Base-by-base conservation (phyloP, 2,797 vertebrate genomes). In the Channallabes apus region DNA sequence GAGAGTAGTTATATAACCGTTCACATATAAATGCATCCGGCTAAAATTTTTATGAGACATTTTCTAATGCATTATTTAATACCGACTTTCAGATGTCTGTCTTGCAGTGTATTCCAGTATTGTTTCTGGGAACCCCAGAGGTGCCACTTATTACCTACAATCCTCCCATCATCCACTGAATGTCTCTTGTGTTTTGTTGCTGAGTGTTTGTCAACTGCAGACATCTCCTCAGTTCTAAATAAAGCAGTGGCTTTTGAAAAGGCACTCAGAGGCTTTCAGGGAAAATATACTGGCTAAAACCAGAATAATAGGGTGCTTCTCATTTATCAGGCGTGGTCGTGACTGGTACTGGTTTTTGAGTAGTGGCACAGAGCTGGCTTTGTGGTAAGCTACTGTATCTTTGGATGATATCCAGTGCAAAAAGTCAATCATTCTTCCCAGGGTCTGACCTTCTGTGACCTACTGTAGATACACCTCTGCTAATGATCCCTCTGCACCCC, bases 321-420 rank as follows among this genome's bases (percentile, higher is more conserved):
- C 32, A 86, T 91, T 64, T 92, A 88, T 89, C 76, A 87, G 89
- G 90, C 91, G 91, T 90, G 89, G 92, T 86, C 92, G 93, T 91
- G 92, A 91, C 93, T 96, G 95, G 94, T 92, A 96, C 95, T 91
- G 91, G 85, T 84, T 89, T 90, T 90, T 90, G 84, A 91, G 91
- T 89, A 93, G 67, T 56, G 84, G 92, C 91, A 96, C 93, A 96
- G 91, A 90, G 77, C 62, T 46, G 54, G 82, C 92, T 93, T 95
- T 96, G 93, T 95, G 71, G 35, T 29, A 32, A 75, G 22, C 32
- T 73, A 82, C 41, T 77, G 75, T 72, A 85, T 82, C 77, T n/a
- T 35, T 80, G 78, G 71, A 67, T 35, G 17, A 87, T 17, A 65
- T 68, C 68, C 62, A 80, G 82, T 32, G 56, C 9, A 82, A 76